Evolutionary conservation across 2,888 invertebrate species (phyloP), one percentile per base, ranked within the genome.

Genomic region (Drosophila longiperda): DNA sequence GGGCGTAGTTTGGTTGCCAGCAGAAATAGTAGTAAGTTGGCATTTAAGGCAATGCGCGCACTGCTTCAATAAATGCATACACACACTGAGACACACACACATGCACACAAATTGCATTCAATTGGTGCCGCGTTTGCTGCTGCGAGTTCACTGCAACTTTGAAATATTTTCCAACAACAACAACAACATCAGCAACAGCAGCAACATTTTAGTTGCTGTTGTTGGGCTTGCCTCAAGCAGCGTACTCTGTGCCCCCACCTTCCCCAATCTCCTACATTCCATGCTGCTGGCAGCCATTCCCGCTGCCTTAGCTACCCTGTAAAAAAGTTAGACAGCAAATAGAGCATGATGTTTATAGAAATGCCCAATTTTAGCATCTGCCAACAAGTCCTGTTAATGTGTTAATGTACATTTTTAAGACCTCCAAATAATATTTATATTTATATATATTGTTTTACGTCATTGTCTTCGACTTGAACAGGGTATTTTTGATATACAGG

Each of bases 11-110:
- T 80, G 77, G 87, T 70, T 68, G 66, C 68, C 65, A 79, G 82
- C 74, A 67, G 67, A 63, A 78, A 79, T 88, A 73, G 89, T 87
- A 75, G 90, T 89, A 89, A 78, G 74, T 84, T 86, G 85, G 85
- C 85, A 86, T 86, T 86, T 86, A 89, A 86, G 89, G 90, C 90
- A 90, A 85, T 89, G 90, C 86, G 91, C 86, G 88, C 86, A 87
- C 89, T 90, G 87, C 87, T 89, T 90, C 90, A 87, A 90, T 87
- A 87, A 87, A 87, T 87, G 90, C 82, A 81, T 65, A 79, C 36
- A 61, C 58, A 78, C 54, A 64, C 17, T 57, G 63, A 64, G 29
- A 65, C 48, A 80, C 59, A 54, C 38, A 69, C 23, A 72, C 64
- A 59, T 29, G 48, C 64, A 74, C 75, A 79, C 76, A 85, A 86